phyloP scores from a whole-genome alignment of 1,140 invertebrate genomes.

The Palaemon carinicauda region DNA sequence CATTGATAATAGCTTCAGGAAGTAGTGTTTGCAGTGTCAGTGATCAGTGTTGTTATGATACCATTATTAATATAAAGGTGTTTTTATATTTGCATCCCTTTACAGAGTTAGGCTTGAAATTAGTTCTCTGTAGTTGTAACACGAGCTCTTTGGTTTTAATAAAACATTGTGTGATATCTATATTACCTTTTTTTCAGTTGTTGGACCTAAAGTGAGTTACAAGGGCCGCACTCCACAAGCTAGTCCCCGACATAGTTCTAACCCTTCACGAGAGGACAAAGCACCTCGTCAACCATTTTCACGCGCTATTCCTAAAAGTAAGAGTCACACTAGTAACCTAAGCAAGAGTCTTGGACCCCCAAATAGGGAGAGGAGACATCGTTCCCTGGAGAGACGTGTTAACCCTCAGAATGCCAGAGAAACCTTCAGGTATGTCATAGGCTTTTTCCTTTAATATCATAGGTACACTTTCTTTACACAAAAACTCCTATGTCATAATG shows the following conservation, averaged over 20 bases:
- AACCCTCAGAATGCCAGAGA: conserved; percentile 12
- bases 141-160: background rate
- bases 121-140: too few species aligned
- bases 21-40: too few species aligned
- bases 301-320: conserved; percentile 39
- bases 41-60: too few species aligned
- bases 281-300: background rate
- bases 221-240: conserved; percentile 9
- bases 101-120: too few species aligned
- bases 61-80: too few species aligned
- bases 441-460: too few species aligned
- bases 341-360: background rate
- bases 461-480: too few species aligned
- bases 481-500: too few species aligned
- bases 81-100: too few species aligned
- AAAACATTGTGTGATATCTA: background rate
- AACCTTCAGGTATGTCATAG: conserved; percentile 24
- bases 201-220: conserved; percentile 6
- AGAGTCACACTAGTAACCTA: conserved; percentile 37
- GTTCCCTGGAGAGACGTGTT: conserved; percentile 36
- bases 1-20: too few species aligned
- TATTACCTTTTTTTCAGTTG: background rate
- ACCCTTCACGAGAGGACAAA: conserved; percentile 10
- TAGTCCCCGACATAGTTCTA: conserved; percentile 12
- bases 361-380: conserved; percentile 29